Conservation (phyloP, 1,140 invertebrate genomes). For the Wiebesia pumilae region DNA sequence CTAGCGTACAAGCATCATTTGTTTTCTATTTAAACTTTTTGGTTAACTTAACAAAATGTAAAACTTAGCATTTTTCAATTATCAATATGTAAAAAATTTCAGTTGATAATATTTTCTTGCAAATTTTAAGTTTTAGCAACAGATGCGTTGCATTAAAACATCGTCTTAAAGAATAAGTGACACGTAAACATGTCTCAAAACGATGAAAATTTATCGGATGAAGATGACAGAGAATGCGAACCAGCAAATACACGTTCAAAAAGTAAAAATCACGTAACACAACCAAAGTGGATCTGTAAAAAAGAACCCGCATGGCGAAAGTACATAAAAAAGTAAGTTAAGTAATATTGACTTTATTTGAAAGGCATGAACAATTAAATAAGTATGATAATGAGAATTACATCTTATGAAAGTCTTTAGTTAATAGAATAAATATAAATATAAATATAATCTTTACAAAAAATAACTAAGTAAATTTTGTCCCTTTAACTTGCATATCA, state of each 20-base stretch:
- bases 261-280: background rate
- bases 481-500: too few species aligned
- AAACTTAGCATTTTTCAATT: background rate
- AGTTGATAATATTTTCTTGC: background rate
- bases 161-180: background rate
- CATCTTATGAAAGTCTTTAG: too few species aligned
- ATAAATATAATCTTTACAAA: too few species aligned
- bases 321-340: slow-evolving; percentile 31
- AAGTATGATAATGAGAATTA: too few species aligned
- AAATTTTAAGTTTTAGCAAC: background rate
- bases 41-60: background rate
- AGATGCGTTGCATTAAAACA: background rate
- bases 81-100: background rate
- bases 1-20: background rate
- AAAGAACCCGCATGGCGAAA: slow-evolving; percentile 23
- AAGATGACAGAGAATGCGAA: background rate
- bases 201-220: background rate
- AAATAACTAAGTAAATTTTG: too few species aligned
- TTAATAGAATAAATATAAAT: too few species aligned
- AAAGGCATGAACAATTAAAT: too few species aligned
- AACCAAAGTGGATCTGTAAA: slow-evolving; percentile 1
- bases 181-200: background rate
- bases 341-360: background rate
- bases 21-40: slow-evolving; percentile 1
- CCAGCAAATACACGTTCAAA: background rate